A percentile compares a stretch with the other conserved stretches of the same genome.
Evolutionary conservation across 1,140 invertebrate genomes (phyloP).

Genomic region (Drosophila pandora): DNA sequence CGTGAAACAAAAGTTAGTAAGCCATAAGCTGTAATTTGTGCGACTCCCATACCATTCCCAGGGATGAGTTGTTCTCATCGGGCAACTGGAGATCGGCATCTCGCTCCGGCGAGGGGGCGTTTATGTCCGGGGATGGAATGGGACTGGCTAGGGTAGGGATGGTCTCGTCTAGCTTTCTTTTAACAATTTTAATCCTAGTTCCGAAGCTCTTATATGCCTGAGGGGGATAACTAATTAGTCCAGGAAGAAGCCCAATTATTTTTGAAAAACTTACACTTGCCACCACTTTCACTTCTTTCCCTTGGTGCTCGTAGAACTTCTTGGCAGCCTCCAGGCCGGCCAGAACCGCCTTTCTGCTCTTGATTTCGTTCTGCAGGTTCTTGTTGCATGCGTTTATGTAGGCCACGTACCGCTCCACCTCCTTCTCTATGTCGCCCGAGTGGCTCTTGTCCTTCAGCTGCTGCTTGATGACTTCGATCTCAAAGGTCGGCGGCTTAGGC

Average conservation of each 20-base stretch:
- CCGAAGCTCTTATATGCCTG: slow-evolving; percentile 97
- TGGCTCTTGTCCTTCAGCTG: slow-evolving; percentile 88
- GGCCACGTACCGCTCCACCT: slow-evolving; percentile 91
- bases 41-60: slow-evolving; percentile 32
- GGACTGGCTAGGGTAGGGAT: slow-evolving; percentile 87
- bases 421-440: slow-evolving; percentile 94
- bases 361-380: slow-evolving; percentile 92
- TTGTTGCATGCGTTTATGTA: slow-evolving; percentile 92
- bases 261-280: slow-evolving; percentile 90
- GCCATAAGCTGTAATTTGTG: neutral
- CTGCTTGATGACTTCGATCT: slow-evolving; percentile 76
- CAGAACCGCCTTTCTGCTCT: slow-evolving; percentile 90
- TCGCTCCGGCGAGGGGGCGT: slow-evolving; percentile 93
- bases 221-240: neutral
- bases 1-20: neutral
- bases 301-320: slow-evolving; percentile 94
- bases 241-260: too few species aligned
- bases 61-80: slow-evolving; percentile 75
- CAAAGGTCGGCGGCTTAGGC: slow-evolving; percentile 74
- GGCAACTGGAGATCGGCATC: slow-evolving; percentile 91
- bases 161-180: slow-evolving; percentile 93
- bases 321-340: slow-evolving; percentile 91
- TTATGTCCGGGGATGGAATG: slow-evolving; percentile 90
- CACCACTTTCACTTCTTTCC: slow-evolving; percentile 96
- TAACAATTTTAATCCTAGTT: slow-evolving; percentile 91